These are phyloP conservation scores for Coregonus ussuriensis DNA, from an alignment of 2,797 vertebrate species.

Conservation along the genomic window DNA sequence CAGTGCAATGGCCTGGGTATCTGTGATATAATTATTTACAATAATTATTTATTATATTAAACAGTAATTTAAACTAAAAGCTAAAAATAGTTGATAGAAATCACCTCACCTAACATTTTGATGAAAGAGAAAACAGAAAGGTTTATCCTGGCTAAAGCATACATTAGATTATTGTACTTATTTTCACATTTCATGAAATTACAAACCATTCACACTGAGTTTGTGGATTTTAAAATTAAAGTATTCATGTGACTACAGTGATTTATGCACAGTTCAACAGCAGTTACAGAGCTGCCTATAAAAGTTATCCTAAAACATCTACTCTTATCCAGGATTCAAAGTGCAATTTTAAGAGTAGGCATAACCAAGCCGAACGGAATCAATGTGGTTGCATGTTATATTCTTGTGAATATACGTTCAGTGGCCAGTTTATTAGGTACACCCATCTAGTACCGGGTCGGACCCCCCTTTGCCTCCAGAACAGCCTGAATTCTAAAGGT, in stretches of 20 bases:
- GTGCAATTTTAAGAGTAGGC: constrained; percentile 14
- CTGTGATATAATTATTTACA: not conserved
- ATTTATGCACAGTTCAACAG: not conserved
- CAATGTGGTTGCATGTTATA: not conserved
- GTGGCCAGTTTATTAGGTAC: too few relatives aligned
- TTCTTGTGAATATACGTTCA: too few relatives aligned
- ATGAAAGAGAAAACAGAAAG: not conserved
- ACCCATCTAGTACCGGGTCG: too few relatives aligned
- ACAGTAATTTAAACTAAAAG: not conserved
- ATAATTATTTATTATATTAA: not conserved
- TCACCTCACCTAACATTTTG: not conserved
- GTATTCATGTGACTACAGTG: not conserved
- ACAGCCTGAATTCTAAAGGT: too few relatives aligned
- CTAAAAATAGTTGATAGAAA: not conserved
- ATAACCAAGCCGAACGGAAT: constrained; percentile 11
- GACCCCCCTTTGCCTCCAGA: too few relatives aligned
- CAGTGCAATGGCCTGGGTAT: not conserved
- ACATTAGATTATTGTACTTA: not conserved
- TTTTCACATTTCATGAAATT: constrained; percentile 34
- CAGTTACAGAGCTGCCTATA: constrained; percentile 21
- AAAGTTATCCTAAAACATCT: constrained; percentile 6
- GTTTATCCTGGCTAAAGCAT: not conserved
- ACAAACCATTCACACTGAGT: not conserved
- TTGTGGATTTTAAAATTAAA: constrained; percentile 2
- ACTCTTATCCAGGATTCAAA: constrained; percentile 6